phyloP scores from a whole-genome alignment of 2,888 invertebrate species.

The Orchestes rusci region DNA sequence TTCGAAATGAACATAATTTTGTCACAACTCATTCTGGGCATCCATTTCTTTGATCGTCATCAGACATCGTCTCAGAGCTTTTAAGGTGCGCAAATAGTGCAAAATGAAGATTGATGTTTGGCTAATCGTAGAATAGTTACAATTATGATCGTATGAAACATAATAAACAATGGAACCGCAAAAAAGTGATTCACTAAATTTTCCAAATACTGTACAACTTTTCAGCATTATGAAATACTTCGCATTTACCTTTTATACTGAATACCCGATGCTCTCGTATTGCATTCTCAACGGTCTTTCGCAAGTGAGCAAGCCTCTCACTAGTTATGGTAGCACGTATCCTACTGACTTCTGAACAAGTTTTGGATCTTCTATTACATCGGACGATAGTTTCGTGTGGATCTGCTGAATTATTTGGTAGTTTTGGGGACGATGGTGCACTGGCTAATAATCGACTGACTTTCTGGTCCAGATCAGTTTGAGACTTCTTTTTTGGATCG shows the following conservation, averaged over 20 bases:
- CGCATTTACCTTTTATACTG: constrained; percentile 51
- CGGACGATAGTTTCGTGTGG: constrained; percentile 29
- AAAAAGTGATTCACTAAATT: too few species aligned
- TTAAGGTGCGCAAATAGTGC: too few species aligned
- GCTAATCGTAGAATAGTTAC: too few species aligned
- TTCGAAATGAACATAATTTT: background rate
- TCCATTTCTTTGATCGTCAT: too few species aligned
- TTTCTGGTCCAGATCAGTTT: constrained; percentile 11
- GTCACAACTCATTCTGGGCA: background rate
- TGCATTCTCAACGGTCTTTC: constrained; percentile 58
- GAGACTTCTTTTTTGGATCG: too few species aligned
- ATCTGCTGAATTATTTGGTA: constrained; percentile 28
- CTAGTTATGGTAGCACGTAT: constrained; percentile 52
- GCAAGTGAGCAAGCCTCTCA: constrained; percentile 58
- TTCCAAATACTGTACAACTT: too few species aligned
- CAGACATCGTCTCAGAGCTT: too few species aligned
- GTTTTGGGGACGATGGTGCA: constrained; percentile 27
- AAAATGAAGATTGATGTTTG: too few species aligned
- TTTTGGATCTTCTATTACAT: constrained; percentile 32
- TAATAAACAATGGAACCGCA: too few species aligned
- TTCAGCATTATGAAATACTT: too few species aligned
- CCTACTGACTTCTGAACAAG: constrained; percentile 32
- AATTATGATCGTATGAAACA: too few species aligned
- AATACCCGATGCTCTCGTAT: constrained; percentile 60
- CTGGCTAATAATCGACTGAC: constrained; percentile 23